Conservation (phyloP, 2,888 invertebrate species). For the Drosophila differens region DNA sequence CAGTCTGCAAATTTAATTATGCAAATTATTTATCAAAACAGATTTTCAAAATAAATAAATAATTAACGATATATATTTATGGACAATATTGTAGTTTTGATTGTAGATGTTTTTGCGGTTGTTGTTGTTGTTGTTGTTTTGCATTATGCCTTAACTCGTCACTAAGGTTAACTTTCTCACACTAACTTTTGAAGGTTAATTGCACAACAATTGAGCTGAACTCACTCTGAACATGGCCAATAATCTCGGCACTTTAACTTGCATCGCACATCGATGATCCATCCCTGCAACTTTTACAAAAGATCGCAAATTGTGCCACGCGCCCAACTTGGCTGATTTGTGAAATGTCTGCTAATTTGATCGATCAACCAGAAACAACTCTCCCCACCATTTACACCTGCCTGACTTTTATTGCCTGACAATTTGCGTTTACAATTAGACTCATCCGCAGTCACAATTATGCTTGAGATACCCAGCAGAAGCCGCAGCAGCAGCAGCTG, state of each 20-base stretch:
- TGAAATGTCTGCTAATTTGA: conserved; percentile 66
- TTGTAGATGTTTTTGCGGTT: conserved; percentile 31
- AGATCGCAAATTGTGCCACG: conserved; percentile 50
- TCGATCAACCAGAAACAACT: conserved; percentile 56
- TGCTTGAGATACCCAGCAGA: conserved; percentile 20
- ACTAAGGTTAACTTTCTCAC: conserved; percentile 75
- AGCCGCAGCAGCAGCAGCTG: conserved; percentile 10
- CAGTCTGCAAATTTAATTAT: background rate
- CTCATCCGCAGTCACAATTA: conserved; percentile 69
- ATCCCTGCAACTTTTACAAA: conserved; percentile 10
- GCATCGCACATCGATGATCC: conserved; percentile 6
- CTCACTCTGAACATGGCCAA: conserved; percentile 33
- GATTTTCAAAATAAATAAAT: background rate
- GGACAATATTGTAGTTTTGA: conserved; percentile 25
- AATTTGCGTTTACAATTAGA: conserved; percentile 77
- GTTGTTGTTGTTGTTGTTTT: conserved; percentile 42
- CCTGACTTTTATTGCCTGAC: conserved; percentile 65
- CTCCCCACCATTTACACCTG: conserved; percentile 60
- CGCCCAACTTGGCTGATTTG: conserved; percentile 53
- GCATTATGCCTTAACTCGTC: conserved; percentile 66
- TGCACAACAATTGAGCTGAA: conserved; percentile 48
- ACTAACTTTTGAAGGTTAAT: conserved; percentile 74
- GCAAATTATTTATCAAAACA: background rate
- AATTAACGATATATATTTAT: background rate
- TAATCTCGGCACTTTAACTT: conserved; percentile 2